Evolutionary conservation across 1,140 invertebrate genomes (phyloP), one percentile per base, ranked within the genome.

Genomic region (Mycetomoellerius zeteki): DNA sequence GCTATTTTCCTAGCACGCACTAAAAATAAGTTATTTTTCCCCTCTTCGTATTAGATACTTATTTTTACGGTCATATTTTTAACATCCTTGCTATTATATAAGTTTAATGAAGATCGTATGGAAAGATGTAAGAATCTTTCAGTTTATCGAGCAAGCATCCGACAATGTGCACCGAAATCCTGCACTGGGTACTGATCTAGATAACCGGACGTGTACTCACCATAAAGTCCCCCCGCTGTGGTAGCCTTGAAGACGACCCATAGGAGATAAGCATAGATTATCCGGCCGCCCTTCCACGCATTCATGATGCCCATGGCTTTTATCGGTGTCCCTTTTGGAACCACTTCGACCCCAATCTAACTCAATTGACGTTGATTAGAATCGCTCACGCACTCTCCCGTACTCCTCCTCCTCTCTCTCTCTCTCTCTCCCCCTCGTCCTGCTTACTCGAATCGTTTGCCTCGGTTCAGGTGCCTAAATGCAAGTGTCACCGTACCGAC

Each of bases 241-340:
- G 89, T 89, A 87, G 85, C 81, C 82, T 91, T 92, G 89, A 94
- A 92, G 89, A 93, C 91, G 90, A 94, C 91, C 92, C 93, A 94
- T 90, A 94, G 89, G 89, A 94, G 90, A 90, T 94, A 95, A 89
- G 92, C 92, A 87, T 91, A 92, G 91, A 95, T 92, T 92, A 94
- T 93, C 90, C 93, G 90, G 89, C 89, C 92, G 71, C 91, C 90
- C 90, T 92, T 93, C 88, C 91, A 92, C 90, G 88, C 86, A 92
- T 91, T 93, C 94, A 95, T 95, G 91, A 85, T 94, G 93, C 75
- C 71, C 85, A 84, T 88, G 76, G 91, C 86, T 92, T 91, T 93
- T 90, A 91, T 88, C 86, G 65, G 67, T 54, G 86, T 77, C 85
- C 87, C 78, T 77, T 54, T 67, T 67, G 87, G 64, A 56, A 86